phyloP scores from a whole-genome alignment of 1,140 invertebrate genomes.

The Nasonia vitripennis region DNA sequence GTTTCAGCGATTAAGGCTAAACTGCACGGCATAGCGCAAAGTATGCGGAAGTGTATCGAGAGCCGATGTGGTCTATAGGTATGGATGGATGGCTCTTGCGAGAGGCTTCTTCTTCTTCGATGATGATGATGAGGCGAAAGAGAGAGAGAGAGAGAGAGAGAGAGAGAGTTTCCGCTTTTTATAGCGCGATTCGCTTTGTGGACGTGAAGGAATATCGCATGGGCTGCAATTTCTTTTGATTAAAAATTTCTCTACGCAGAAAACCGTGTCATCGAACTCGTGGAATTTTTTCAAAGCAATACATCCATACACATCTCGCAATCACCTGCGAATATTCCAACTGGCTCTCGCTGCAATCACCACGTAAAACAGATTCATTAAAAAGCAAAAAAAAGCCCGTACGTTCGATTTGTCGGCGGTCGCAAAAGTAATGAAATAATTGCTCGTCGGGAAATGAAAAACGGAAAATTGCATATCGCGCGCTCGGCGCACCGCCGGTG shows the following conservation, averaged over 20 bases:
- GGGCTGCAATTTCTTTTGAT: no score
- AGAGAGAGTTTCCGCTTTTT: background rate
- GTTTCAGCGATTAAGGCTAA: slow-evolving; percentile 34
- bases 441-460: background rate
- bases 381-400: background rate
- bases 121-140: background rate
- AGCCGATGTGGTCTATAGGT: background rate
- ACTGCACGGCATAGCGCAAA: background rate
- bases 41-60: slow-evolving; percentile 21
- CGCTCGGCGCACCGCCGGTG: background rate
- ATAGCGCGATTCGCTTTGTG: no score
- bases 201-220: no score
- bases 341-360: background rate
- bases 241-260: no score
- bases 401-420: background rate
- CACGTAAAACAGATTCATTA: background rate
- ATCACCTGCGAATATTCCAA: background rate
- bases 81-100: background rate
- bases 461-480: slow-evolving; percentile 49
- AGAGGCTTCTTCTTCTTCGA: background rate
- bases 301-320: no score
- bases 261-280: background rate
- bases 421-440: background rate
- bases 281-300: background rate
- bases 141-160: no score